phyloP scores from a whole-genome alignment of 2,888 invertebrate species.

The Drosophila mimetica region DNA sequence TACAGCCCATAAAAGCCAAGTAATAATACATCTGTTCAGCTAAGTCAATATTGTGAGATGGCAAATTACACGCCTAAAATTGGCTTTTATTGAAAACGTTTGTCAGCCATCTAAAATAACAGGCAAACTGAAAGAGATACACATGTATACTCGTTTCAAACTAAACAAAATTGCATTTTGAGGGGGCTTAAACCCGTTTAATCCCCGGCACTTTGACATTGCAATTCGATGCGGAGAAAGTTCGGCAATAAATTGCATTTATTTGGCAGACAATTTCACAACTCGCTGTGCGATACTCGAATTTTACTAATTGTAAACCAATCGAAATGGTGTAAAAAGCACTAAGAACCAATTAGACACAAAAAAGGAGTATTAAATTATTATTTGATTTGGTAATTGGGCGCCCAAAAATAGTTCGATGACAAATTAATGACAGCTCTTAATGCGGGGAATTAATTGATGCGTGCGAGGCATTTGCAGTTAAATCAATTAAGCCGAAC shows the following conservation, averaged over 20 bases:
- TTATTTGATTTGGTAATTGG: constrained; percentile 13
- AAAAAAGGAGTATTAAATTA: neutral
- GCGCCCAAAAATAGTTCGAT: constrained; percentile 2
- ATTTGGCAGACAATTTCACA: neutral
- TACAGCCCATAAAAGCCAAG: too few relatives aligned
- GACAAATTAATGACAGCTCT: constrained; percentile 23
- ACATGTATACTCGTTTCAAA: neutral
- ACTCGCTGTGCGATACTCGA: neutral
- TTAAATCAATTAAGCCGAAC: constrained; percentile 5
- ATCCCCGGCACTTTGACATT: neutral
- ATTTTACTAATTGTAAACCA: neutral
- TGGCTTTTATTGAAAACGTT: neutral
- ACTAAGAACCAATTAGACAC: constrained; percentile 3
- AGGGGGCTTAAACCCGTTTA: neutral
- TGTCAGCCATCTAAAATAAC: neutral
- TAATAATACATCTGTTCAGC: too few relatives aligned
- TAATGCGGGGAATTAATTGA: constrained; percentile 1
- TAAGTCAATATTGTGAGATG: too few relatives aligned
- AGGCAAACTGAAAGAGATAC: neutral
- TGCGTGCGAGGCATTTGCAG: neutral
- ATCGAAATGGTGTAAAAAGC: constrained; percentile 1
- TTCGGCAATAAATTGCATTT: neutral
- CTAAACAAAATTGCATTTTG: neutral
- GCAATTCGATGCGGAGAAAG: neutral
- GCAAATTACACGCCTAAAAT: neutral